Evolutionary conservation across 2,888 invertebrate genomes (phyloP).

Genomic region (Ischnus inquisitorius): DNA sequence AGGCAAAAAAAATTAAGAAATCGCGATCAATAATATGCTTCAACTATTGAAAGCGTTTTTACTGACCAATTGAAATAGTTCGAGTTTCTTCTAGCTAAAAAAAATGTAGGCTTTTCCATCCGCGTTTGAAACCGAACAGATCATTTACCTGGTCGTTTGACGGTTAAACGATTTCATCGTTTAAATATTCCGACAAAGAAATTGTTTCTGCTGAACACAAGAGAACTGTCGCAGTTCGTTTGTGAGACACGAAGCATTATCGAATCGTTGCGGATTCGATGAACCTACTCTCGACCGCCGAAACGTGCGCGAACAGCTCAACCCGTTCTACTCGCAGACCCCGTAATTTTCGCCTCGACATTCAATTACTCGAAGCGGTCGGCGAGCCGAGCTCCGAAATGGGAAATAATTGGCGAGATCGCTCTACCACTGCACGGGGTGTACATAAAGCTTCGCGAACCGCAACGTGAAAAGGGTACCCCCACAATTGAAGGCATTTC

Average conservation of each 20-base stretch:
- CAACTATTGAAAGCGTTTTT: too few relatives aligned
- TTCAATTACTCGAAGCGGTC: conserved; percentile 57
- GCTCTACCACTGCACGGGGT: background rate
- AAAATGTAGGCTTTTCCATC: too few relatives aligned
- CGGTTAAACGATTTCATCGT: too few relatives aligned
- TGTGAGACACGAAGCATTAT: background rate
- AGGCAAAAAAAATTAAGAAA: too few relatives aligned
- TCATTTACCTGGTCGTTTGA: too few relatives aligned
- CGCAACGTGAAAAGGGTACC: conserved; percentile 12
- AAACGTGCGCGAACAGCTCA: conserved; percentile 31
- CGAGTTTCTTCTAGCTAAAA: too few relatives aligned
- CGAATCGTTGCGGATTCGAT: conserved; percentile 25
- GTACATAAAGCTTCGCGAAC: conserved; percentile 5
- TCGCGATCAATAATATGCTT: too few relatives aligned
- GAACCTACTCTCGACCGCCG: conserved; percentile 12
- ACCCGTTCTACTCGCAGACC: conserved; percentile 9
- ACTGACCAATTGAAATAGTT: too few relatives aligned
- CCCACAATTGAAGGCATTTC: conserved; percentile 41
- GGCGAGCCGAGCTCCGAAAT: conserved; percentile 14
- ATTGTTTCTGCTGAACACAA: too few relatives aligned
- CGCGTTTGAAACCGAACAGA: too few relatives aligned
- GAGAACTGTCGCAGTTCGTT: too few relatives aligned
- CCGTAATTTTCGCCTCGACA: conserved; percentile 53
- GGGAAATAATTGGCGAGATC: conserved; percentile 53
- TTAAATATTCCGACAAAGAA: too few relatives aligned